Evolutionary conservation across 1,140 invertebrate species (phyloP), one percentile per base, ranked within the genome.

Genomic region (Colletes latitarsis): DNA sequence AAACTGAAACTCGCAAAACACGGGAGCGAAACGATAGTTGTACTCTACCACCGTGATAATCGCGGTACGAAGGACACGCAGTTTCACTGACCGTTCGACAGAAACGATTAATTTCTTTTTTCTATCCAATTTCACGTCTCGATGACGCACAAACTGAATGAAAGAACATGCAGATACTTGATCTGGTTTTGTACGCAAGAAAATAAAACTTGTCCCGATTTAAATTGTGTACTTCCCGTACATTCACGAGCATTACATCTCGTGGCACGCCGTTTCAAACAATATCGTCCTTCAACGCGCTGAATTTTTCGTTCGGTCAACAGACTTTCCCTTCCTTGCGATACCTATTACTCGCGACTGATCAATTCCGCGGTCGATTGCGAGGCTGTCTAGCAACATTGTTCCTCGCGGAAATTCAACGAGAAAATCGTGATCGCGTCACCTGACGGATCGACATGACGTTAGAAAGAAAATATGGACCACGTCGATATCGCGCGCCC

Each of bases 281-380:
- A 52, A 73, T 64, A 57, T 73, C 12, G 60, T 79, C 70, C 60
- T 79, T 79, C 60, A 6, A 53, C 49, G 52, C 17, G 17, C 0
- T 41, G 12, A 55, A 64, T 79, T 79, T 79, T 73, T 73, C 49
- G 14, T 63, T 49, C 19, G 1, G 2, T 15, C 0, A 6, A 14
- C 15, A 6, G 9, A 64, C 46, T 64, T 79, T 79, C 70, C 70
- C 41, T 79, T 79, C 10, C 30, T 17, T 14, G 10, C 17, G 17
- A 39, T 41, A 39, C 43, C 6, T 46, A 46, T 46, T 46, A 46
- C 39, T 49, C 17, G 30, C 46, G 21, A 69, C 30, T 21, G 12
- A 58, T 70, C 41, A 15, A 49, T 21, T 21, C 6, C 8, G 6
- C 46, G 3, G 9, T n/a, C 43, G 67, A 49, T n/a, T 30, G 21